phyloP scores from a whole-genome alignment of 2,888 invertebrate genomes.

The Plusia festucae region DNA sequence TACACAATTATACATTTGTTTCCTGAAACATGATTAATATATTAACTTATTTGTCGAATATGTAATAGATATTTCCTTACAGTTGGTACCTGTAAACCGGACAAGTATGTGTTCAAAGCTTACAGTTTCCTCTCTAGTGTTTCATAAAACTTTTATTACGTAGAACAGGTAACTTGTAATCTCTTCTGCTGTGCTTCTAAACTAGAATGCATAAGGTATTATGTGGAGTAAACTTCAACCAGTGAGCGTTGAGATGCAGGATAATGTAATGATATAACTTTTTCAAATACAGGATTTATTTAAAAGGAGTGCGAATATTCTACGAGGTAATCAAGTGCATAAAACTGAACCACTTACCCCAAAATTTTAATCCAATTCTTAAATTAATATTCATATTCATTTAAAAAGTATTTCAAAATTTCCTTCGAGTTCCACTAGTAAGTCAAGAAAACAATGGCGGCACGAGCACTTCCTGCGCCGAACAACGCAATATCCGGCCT shows the following conservation, averaged over 20 bases:
- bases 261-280: not conserved
- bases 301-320: too few relatives aligned
- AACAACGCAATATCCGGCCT: conserved; percentile 67
- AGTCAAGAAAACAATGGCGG: conserved; percentile 28
- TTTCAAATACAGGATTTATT: too few relatives aligned
- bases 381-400: too few relatives aligned
- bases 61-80: too few relatives aligned
- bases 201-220: not conserved
- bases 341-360: too few relatives aligned
- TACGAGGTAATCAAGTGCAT: too few relatives aligned
- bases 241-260: not conserved
- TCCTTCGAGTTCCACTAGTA: conserved; percentile 4
- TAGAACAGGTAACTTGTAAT: not conserved
- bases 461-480: conserved; percentile 55
- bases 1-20: too few relatives aligned
- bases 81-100: too few relatives aligned
- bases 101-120: not conserved
- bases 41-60: too few relatives aligned
- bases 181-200: not conserved
- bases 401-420: not conserved
- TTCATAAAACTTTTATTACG: conserved; percentile 1
- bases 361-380: too few relatives aligned
- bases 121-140: not conserved
- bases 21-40: too few relatives aligned
- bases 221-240: not conserved